Evolutionary conservation across 2,113 vertebrate species (phyloP).

Genomic region (Cheirogaleus medius): DNA sequence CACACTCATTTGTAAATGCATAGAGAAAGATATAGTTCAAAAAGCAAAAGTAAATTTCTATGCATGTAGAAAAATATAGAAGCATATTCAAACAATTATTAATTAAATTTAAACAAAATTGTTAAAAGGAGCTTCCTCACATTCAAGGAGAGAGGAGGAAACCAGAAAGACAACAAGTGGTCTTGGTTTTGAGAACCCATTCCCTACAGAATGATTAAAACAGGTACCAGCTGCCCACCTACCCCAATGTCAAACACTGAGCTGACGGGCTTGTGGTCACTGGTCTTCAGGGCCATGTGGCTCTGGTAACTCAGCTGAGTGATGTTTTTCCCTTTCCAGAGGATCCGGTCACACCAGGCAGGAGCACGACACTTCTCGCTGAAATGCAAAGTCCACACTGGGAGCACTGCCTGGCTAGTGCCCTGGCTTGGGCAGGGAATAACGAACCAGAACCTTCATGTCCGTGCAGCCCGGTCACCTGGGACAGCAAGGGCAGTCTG

Average conservation of each 20-base stretch:
- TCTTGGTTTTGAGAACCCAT: background rate
- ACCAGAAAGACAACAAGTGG: background rate
- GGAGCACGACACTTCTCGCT: conserved; percentile 97
- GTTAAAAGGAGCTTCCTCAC: background rate
- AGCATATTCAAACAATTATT: background rate
- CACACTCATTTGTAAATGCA: background rate
- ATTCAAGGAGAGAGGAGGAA: background rate
- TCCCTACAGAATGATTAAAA: background rate
- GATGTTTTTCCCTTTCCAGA: conserved; percentile 94
- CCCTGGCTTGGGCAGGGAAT: background rate
- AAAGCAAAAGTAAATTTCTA: background rate
- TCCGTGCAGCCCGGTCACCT: background rate
- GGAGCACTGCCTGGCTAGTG: background rate
- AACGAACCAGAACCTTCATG: background rate
- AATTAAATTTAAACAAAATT: conserved; percentile 18
- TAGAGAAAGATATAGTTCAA: background rate
- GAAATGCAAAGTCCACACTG: conserved; percentile 37
- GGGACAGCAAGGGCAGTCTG: background rate
- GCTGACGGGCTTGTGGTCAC: conserved; percentile 98
- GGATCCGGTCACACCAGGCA: conserved; percentile 97
- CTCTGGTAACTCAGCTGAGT: conserved; percentile 92
- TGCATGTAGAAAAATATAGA: background rate
- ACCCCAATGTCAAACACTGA: conserved; percentile 93
- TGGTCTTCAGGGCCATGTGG: conserved; percentile 95
- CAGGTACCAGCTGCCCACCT: conserved; percentile 57